These are phyloP conservation scores for Meloe dianella DNA, from an alignment of 2,888 invertebrate species.

Conservation along the genomic window DNA sequence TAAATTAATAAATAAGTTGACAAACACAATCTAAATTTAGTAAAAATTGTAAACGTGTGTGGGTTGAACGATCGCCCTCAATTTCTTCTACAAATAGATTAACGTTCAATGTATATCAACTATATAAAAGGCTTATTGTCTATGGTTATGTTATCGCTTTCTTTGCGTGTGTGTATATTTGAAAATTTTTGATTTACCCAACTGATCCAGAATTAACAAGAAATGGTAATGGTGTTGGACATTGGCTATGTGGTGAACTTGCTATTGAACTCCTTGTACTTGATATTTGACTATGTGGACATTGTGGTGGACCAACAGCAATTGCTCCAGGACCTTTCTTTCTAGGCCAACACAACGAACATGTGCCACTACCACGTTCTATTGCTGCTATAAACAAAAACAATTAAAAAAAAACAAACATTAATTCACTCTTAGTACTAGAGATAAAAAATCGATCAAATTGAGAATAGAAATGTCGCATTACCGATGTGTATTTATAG, in stretches of 20 bases:
- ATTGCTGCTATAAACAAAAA: constrained; percentile 51
- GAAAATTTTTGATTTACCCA: constrained; percentile 67
- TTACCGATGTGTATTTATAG: background rate
- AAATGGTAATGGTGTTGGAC: constrained; percentile 78
- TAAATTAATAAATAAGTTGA: no score
- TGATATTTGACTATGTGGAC: constrained; percentile 74
- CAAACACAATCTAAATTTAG: no score
- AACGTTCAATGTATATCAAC: no score
- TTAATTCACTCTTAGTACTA: background rate
- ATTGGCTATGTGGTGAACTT: constrained; percentile 71
- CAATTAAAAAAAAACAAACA: background rate
- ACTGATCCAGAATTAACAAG: constrained; percentile 75
- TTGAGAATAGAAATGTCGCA: constrained; percentile 16
- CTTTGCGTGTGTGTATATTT: no score
- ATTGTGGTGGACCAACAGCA: constrained; percentile 68
- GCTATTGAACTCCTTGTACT: constrained; percentile 71
- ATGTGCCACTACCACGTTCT: constrained; percentile 53
- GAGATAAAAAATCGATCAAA: no score
- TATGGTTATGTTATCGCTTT: no score
- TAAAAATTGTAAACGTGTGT: background rate
- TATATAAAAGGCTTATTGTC: no score
- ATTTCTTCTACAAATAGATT: background rate
- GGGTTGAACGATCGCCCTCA: background rate
- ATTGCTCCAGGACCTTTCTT: constrained; percentile 56
- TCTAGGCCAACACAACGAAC: constrained; percentile 56